Base-by-base conservation (phyloP, 2,797 vertebrate genomes). In the Platyrinchus mystaceus region DNA sequence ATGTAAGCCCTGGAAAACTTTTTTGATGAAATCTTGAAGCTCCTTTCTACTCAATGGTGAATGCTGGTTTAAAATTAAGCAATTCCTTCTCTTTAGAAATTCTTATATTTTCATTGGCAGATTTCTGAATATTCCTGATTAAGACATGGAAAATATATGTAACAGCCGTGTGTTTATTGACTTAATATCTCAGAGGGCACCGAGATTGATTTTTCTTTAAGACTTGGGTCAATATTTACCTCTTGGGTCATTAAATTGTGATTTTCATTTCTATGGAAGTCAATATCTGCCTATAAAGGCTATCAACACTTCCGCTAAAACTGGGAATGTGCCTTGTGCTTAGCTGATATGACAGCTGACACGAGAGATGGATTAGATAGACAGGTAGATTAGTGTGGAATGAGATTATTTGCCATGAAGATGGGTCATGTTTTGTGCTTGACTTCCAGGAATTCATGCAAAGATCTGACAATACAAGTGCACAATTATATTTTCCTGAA, bases 161-260 rank as follows among this genome's bases (percentile, higher is more conserved):
- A 95, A 89, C 84, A 79, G 55, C 50, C 34, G 8, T 68, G 64
- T 83, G 44, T 79, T 36, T 84, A 97, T 95, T 0, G 88, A 96
- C 88, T 94, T 94, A 52, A 9, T 84, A 94, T 91, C 94, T 92
- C 68, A 68, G 81, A 86, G 78, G 93, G 81, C 60, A 80, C n/a
- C 28, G 58, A 76, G 82, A 97, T 88, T 87, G 95, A 96, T 97
- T 96, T 78, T 89, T 91, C 86, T 95, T 89, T 95, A 95, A 94
- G 76, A 68, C 85, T n/a, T 71, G 56, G 84, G 85, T 97, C 95
- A 97, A 97, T 97, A 96, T 96, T 96, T 96, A 87, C 66, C 73
- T 96, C 94, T 84, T 39, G 44, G 89, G 64, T 96, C 94, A 96
- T 96, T 97, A 95, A 96, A 96, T 68, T 1, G 27, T 84, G 90